Base-by-base conservation (phyloP, 2,888 invertebrate genomes). In the Micropterix aruncella region DNA sequence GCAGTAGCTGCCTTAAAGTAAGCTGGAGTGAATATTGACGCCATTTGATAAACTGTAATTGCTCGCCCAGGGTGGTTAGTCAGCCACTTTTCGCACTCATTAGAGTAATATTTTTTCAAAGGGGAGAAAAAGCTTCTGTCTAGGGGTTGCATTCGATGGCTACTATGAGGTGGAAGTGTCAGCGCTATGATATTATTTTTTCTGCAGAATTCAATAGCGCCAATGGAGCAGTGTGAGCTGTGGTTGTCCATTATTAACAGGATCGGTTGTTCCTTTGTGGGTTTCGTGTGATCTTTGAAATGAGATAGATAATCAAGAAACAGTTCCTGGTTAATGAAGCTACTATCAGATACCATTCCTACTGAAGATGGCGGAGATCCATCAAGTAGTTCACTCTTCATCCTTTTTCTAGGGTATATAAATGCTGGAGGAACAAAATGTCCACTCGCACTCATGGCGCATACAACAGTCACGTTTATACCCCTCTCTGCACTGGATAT, bases 41-140 rank as follows among this genome's bases (percentile, higher is more conserved):
- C 47, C 17, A 52, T 43, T 42, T 53, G 48, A 40, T 38, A 50
- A 1, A 46, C 43, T n/a, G 48, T 49, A 37, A 54, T 51, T 3
- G 37, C 47, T 43, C 52, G 44, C 2, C 53, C 52, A 37, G 54
- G 54, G 45, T 54, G 47, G 42, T 52, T 52, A 2, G 47, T 37
- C 18, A 53, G 4, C 51, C 52, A 54, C 48, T 53, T 52, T 42
- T 55, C 49, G 48, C 52, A 52, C 44, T 52, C 51, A n/a, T 15
- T 19, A 4, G 49, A 41, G 39, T 48, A 53, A 41, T 41, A 51
- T 14, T 18, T 52, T 43, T 56, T 53, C n/a, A 52, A n/a, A n/a
- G n/a, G n/a, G n/a, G n/a, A n/a, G n/a, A n/a, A n/a, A 15, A 50
- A 38, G 16, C 46, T 37, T 15, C 46, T 16, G 38, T 51, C 51